Evolutionary conservation across 35 echinoderm and acorn worm species (phyloP), one percentile per base, ranked within the genome.

Genomic region (Ptychodera flava): DNA sequence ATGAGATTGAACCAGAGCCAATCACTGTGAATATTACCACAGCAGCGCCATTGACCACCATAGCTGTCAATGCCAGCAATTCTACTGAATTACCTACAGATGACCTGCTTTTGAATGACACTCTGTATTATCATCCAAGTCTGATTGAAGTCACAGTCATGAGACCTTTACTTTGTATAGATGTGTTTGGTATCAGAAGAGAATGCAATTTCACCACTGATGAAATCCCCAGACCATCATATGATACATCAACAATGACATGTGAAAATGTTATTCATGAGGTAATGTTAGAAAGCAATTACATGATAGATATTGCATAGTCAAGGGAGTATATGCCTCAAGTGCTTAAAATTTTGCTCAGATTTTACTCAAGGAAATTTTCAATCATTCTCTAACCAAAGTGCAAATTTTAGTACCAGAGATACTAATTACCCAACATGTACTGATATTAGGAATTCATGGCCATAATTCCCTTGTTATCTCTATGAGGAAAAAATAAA

Each of bases 261-360:
- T 97, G 95, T 35, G 81, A 90, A 16, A 89, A 93, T 85, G 89
- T 93, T 10, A 78, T 93, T 16, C 33, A 85, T 30, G 37, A 96
- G 91, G 94, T 96, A 32, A n/a, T n/a, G n/a, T n/a, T n/a, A n/a
- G n/a, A n/a, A n/a, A n/a, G n/a, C n/a, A n/a, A n/a, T n/a, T n/a
- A n/a, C n/a, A n/a, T n/a, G n/a, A n/a, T n/a, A n/a, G n/a, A n/a
- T n/a, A n/a, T n/a, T n/a, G n/a, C n/a, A n/a, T n/a, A n/a, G n/a
- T n/a, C n/a, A n/a, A n/a, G n/a, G n/a, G n/a, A n/a, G n/a, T n/a
- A n/a, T n/a, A n/a, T n/a, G n/a, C n/a, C n/a, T n/a, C n/a, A n/a
- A n/a, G n/a, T n/a, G n/a, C n/a, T n/a, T n/a, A n/a, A n/a, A n/a
- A n/a, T n/a, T n/a, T n/a, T n/a, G n/a, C n/a, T n/a, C n/a, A n/a